Base-by-base conservation (phyloP, 2,888 invertebrate species). In the Rhaphigaster nebulosa region DNA sequence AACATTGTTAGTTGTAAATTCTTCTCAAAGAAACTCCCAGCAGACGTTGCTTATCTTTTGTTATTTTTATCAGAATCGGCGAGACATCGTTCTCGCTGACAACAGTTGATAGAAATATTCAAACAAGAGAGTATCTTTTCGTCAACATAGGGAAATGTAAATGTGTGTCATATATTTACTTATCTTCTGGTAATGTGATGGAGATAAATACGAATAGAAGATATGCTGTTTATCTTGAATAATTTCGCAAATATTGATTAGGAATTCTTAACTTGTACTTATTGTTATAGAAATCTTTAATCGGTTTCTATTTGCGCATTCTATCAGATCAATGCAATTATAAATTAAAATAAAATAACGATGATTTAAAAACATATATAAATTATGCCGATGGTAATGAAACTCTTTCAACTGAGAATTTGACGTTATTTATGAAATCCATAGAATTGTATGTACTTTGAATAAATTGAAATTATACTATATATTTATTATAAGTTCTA, bases 61-160 rank as follows among this genome's bases (percentile, higher is more conserved):
- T 65, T 65, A 29, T 18, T 65, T 29, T 65, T 65, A 65, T 76
- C 70, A 20, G 38, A 38, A 76, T 76, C 34, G 70, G 70, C 23
- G 70, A 76, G 70, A 8, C 70, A 76, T 76, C 34, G 34, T 76
- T 76, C 23, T 38, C 70, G 34, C 70, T 76, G 70, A 76, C 70
- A 76, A 38, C 34, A 76, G 70, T 38, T 26, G 70, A 34, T 34
- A 38, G 18, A 76, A 76, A 38, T 38, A 38, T 38, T 34, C 70
- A 38, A 76, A 76, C 38, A 38, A 76, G 38, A 38, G 70, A 76
- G 20, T 38, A 76, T 38, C 23, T 76, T 38, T 38, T 76, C 38
- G 20, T 38, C 34, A 20, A 76, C 23, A 29, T 65, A 15, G 2
- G 15, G 65, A 29, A 65, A n/a, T 65, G 65, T 65, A 65, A n/a